Conservation (phyloP, 2,888 invertebrate genomes). For the Agrypnus murinus region DNA sequence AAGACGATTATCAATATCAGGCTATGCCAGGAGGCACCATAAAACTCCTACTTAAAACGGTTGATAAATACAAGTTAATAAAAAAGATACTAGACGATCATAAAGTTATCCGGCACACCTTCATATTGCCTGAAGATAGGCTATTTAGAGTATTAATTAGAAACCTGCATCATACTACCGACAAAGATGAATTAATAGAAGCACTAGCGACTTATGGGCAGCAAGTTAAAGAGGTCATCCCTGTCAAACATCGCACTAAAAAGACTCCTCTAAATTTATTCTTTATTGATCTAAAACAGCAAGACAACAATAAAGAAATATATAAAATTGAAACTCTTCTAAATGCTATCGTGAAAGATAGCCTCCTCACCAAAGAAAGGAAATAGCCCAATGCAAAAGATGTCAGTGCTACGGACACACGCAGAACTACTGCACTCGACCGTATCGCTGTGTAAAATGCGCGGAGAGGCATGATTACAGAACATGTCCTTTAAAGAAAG, state of each 20-base stretch:
- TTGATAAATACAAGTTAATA: slow-evolving; percentile 16
- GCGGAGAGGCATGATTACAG: slow-evolving; percentile 14
- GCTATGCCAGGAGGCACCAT: slow-evolving; percentile 20
- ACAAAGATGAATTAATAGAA: not conserved
- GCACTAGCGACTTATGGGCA: slow-evolving; percentile 19
- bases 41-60: slow-evolving; percentile 18
- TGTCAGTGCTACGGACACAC: slow-evolving; percentile 19
- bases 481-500: slow-evolving; percentile 23
- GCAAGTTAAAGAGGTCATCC: slow-evolving; percentile 7
- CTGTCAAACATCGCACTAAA: slow-evolving; percentile 8
- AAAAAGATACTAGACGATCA: slow-evolving; percentile 2
- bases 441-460: slow-evolving; percentile 27
- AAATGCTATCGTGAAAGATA: slow-evolving; percentile 14
- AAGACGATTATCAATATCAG: slow-evolving; percentile 23
- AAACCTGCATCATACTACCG: slow-evolving; percentile 14
- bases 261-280: slow-evolving; percentile 7
- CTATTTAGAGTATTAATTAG: slow-evolving; percentile 21
- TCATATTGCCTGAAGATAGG: slow-evolving; percentile 6
- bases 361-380: not conserved
- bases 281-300: slow-evolving; percentile 6
- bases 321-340: slow-evolving; percentile 13
- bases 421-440: slow-evolving; percentile 32
- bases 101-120: slow-evolving; percentile 24
- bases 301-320: slow-evolving; percentile 16
- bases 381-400: slow-evolving; percentile 17